phyloP scores from a whole-genome alignment of 1,140 invertebrate species.

The Procambarus virginalis region DNA sequence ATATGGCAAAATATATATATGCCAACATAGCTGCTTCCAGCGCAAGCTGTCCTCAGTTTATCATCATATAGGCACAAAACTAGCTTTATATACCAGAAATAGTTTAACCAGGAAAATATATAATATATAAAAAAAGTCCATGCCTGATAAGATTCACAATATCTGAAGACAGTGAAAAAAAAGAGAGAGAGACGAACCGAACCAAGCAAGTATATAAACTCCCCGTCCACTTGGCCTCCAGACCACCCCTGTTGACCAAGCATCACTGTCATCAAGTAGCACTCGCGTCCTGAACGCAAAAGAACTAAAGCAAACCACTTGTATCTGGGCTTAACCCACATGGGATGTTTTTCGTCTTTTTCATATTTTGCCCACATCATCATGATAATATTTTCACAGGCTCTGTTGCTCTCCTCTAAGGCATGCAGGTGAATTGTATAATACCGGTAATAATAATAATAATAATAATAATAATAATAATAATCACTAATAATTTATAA shows the following conservation, averaged over 20 bases:
- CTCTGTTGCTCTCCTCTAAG: not conserved
- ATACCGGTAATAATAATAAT: not conserved
- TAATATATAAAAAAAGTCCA: too few relatives aligned
- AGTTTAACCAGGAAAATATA: too few relatives aligned
- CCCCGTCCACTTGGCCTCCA: not conserved
- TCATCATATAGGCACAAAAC: too few relatives aligned
- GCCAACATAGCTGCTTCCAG: too few relatives aligned
- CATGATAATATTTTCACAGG: not conserved
- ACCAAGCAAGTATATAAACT: not conserved
- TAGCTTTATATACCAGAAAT: too few relatives aligned
- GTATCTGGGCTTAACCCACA: not conserved
- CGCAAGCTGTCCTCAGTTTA: too few relatives aligned
- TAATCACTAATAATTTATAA: not conserved
- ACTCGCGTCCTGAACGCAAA: not conserved
- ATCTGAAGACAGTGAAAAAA: not conserved
- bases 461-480: not conserved
- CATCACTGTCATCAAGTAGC: not conserved
- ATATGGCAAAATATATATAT: too few relatives aligned
- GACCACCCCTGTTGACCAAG: not conserved
- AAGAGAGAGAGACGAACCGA: constrained; percentile 5
- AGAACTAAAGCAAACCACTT: not conserved
- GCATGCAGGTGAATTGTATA: not conserved
- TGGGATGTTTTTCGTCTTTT: not conserved
- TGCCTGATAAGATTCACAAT: too few relatives aligned
- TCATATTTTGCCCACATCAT: not conserved